Conservation (phyloP, 1,140 invertebrate species). For the Microplitis demolitor region DNA sequence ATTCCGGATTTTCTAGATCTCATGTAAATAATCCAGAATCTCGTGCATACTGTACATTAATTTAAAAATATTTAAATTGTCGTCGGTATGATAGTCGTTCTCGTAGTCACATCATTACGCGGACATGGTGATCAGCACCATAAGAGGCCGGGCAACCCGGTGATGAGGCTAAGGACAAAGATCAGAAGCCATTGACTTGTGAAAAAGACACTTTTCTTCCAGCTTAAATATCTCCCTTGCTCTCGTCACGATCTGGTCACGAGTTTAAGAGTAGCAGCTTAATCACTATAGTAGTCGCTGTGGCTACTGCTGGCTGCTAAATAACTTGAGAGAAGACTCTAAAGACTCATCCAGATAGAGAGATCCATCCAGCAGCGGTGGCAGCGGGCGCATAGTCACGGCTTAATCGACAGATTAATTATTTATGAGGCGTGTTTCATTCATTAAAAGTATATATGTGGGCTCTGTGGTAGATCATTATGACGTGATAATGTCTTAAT, state of each 20-base stretch:
- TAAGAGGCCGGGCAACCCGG: background rate
- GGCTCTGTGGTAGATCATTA: constrained; percentile 54
- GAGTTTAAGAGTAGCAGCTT: too few relatives aligned
- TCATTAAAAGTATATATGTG: constrained; percentile 50
- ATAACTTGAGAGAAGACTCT: background rate
- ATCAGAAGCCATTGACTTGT: background rate
- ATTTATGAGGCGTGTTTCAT: constrained; percentile 64
- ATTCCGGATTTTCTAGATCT: constrained; percentile 40
- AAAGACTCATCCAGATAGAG: background rate
- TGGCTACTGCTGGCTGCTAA: background rate
- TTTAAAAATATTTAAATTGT: constrained; percentile 33
- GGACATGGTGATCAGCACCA: background rate
- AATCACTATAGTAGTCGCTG: background rate
- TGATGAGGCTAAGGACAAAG: background rate
- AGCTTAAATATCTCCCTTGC: background rate
- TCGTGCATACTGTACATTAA: too few relatives aligned
- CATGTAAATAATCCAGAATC: too few relatives aligned
- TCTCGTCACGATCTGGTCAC: constrained; percentile 4
- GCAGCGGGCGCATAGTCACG: constrained; percentile 47
- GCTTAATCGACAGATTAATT: constrained; percentile 60
- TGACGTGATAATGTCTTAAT: constrained; percentile 64
- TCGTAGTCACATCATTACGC: too few relatives aligned
- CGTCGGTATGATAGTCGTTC: background rate
- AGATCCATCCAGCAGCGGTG: constrained; percentile 30
- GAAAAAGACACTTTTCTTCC: background rate